Percentiles rank a stretch among this genome's conserved stretches.
Evolutionary conservation across 2,888 invertebrate species (phyloP).

Genomic region (Branchellion lobata): DNA sequence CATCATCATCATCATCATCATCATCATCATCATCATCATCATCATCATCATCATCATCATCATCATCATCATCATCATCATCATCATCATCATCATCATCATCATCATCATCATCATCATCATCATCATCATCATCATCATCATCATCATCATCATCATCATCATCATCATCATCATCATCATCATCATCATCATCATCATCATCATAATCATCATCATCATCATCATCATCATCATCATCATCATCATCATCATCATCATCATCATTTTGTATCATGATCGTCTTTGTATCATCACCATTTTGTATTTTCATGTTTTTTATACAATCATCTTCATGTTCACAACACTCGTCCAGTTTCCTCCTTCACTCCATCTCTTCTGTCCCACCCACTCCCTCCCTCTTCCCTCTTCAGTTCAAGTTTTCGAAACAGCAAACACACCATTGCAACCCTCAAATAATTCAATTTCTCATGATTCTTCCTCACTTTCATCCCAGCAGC

Average conservation of each 20-base stretch:
- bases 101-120: slow-evolving; percentile 32
- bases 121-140: slow-evolving; percentile 23
- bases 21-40: slow-evolving; percentile 39
- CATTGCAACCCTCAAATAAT: too few species aligned
- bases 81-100: slow-evolving; percentile 41
- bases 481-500: too few species aligned
- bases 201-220: slow-evolving; percentile 29
- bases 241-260: not conserved
- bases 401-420: not conserved
- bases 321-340: too few species aligned
- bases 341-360: too few species aligned
- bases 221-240: slow-evolving; percentile 25
- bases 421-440: too few species aligned
- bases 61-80: slow-evolving; percentile 29
- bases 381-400: not conserved
- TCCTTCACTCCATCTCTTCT: too few species aligned
- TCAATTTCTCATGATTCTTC: too few species aligned
- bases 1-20: slow-evolving; percentile 40
- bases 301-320: not conserved
- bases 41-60: slow-evolving; percentile 33
- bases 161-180: slow-evolving; percentile 38
- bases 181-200: slow-evolving; percentile 32
- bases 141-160: slow-evolving; percentile 30
- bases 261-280: too few species aligned
- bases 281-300: too few species aligned